Conservation (phyloP, 37 sponge, comb jelly and placozoan genomes). For the Geodia barretti region DNA sequence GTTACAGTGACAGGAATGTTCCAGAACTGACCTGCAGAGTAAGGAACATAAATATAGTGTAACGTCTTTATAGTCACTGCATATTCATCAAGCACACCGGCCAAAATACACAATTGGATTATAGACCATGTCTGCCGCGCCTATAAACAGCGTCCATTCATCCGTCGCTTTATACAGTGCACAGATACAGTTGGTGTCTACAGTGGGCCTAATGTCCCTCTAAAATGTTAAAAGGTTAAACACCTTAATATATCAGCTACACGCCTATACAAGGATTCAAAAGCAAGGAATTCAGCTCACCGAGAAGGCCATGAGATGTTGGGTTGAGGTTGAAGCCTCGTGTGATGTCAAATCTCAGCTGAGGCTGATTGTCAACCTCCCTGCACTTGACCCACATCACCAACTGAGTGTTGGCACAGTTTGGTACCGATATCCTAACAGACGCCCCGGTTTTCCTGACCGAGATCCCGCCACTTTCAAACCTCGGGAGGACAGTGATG, state of each 20-base stretch:
- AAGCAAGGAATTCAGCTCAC: slow-evolving; percentile 38
- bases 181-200: background rate
- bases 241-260: too few relatives aligned
- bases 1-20: slow-evolving; percentile 56
- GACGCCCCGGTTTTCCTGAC: slow-evolving; percentile 1
- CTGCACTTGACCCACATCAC: slow-evolving; percentile 78
- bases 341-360: slow-evolving; percentile 64
- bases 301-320: slow-evolving; percentile 77
- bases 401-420: slow-evolving; percentile 60
- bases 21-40: slow-evolving; percentile 78
- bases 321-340: slow-evolving; percentile 69
- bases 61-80: too few relatives aligned
- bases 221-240: too few relatives aligned
- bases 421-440: slow-evolving; percentile 70
- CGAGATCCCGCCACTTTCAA: slow-evolving; percentile 1
- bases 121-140: too few relatives aligned
- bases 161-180: too few relatives aligned
- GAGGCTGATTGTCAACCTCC: background rate
- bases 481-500: background rate
- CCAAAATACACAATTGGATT: too few relatives aligned
- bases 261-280: too few relatives aligned
- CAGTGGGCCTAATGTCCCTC: too few relatives aligned
- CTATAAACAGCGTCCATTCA: too few relatives aligned
- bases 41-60: too few relatives aligned
- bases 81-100: too few relatives aligned